phyloP scores from a whole-genome alignment of 2,113 vertebrate genomes.

The Mastomys coucha region DNA sequence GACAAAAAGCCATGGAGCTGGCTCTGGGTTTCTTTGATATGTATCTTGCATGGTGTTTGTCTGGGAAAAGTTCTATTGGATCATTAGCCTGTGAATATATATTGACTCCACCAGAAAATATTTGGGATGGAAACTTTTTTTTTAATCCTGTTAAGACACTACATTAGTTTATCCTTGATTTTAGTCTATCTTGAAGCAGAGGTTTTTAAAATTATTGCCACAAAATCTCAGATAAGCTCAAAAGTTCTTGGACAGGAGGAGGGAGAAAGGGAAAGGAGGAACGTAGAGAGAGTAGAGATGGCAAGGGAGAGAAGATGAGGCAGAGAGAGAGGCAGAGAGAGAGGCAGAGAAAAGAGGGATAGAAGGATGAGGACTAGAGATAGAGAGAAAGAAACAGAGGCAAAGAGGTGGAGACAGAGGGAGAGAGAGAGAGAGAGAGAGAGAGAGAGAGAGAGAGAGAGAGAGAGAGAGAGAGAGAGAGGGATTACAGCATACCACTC shows the following conservation, averaged over 20 bases:
- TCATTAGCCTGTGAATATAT: constrained; percentile 48
- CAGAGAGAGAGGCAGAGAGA: neutral
- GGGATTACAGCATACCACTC: neutral
- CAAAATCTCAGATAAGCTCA: constrained; percentile 5
- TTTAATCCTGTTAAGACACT: constrained; percentile 46
- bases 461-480: too few species aligned
- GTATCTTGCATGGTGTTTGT: constrained; percentile 19
- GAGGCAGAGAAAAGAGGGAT: neutral
- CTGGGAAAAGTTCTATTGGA: neutral
- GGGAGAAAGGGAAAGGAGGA: neutral
- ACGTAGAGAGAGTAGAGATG: neutral
- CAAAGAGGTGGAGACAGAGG: neutral
- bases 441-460: neutral
- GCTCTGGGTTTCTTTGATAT: neutral
- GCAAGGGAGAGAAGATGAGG: neutral
- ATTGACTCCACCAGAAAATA: constrained; percentile 35
- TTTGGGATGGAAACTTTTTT: constrained; percentile 35
- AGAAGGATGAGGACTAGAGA: neutral
- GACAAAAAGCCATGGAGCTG: constrained; percentile 8
- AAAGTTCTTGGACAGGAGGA: neutral
- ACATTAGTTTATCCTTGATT: constrained; percentile 63
- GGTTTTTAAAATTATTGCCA: constrained; percentile 8
- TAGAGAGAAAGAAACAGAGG: too few species aligned
- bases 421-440: neutral
- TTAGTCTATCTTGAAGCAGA: constrained; percentile 63